phyloP scores from a whole-genome alignment of 2,888 invertebrate species.

The Drosophila borborema region DNA sequence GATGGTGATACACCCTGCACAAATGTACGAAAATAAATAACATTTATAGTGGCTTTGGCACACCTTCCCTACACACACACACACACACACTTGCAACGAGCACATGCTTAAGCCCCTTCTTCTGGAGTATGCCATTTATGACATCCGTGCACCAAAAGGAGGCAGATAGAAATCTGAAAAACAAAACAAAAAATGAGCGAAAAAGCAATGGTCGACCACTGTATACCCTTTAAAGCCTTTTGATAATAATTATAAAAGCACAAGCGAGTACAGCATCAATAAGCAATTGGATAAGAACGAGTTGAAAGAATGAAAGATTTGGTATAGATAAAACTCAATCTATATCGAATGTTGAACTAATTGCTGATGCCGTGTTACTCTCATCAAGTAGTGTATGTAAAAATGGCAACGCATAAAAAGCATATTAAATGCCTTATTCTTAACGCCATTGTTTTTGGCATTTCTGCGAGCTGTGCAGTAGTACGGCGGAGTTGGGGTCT shows the following conservation, averaged over 20 bases:
- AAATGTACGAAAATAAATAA: constrained; percentile 69
- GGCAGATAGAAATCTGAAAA: constrained; percentile 33
- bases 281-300: background rate
- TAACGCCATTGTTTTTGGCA: constrained; percentile 50
- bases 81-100: constrained; percentile 19
- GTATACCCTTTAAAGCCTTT: constrained; percentile 12
- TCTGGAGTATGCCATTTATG: constrained; percentile 77
- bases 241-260: background rate
- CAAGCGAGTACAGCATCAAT: background rate
- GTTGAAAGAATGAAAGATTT: background rate
- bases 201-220: background rate
- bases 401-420: constrained; percentile 70
- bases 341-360: background rate
- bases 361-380: background rate
- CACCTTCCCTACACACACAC: constrained; percentile 21
- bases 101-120: constrained; percentile 50
- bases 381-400: constrained; percentile 31
- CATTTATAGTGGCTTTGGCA: constrained; percentile 68
- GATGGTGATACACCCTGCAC: constrained; percentile 50
- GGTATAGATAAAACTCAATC: no score
- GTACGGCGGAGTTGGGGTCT: constrained; percentile 11
- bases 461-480: constrained; percentile 31
- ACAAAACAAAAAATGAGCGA: constrained; percentile 5
- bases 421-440: constrained; percentile 73
- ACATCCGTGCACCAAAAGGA: constrained; percentile 68